Evolutionary conservation across 2,113 vertebrate genomes (phyloP), one percentile per base, ranked within the genome.

Genomic region (Cochlearius cochlearius): DNA sequence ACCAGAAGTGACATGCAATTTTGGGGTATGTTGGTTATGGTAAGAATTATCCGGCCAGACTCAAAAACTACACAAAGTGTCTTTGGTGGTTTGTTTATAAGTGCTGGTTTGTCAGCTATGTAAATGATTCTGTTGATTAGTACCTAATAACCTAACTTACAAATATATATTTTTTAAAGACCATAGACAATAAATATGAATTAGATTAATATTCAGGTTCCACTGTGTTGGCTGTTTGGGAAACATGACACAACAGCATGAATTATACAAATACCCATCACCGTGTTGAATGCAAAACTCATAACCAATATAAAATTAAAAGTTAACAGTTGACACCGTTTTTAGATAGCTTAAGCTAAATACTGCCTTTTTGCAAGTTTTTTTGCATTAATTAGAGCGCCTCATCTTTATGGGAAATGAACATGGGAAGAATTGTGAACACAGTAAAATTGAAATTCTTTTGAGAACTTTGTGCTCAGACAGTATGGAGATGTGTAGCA

Each of bases 381-480:
- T 87, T 92, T 87, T 92, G 52, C 36, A 64, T 78, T 94, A 82
- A 78, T 72, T 63, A 75, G 39, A 82, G 21, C 2, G 1, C 52
- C 73, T 95, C 3, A 2, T 81, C 49, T 87, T 75, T 45, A 47
- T 45, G 27, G 89, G 43, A 91, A 90, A 81, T 1, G 6, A 95
- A 90, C 53, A 75, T 45, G 19, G 14, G 53, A 93, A 87, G 85
- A 72, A 72, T 53, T 88, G 74, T 0, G 0, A 95, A 97, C 79
- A 89, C 45, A 38, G 74, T 86, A 71, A 90, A 96, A 79, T 66
- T 32, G 76, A 96, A 93, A 92, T 73, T 78, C 34, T 93, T 94
- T 50, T 88, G 81, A 92, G 69, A 90, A 45, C 80, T 86, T 90
- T 85, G 27, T 58, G 39, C 41, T 90, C 66, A 79, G 74, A 50